Percentiles rank a stretch among this genome's conserved stretches.
phyloP scores from a whole-genome alignment of 2,888 invertebrate genomes.

The Drosophila leonis region DNA sequence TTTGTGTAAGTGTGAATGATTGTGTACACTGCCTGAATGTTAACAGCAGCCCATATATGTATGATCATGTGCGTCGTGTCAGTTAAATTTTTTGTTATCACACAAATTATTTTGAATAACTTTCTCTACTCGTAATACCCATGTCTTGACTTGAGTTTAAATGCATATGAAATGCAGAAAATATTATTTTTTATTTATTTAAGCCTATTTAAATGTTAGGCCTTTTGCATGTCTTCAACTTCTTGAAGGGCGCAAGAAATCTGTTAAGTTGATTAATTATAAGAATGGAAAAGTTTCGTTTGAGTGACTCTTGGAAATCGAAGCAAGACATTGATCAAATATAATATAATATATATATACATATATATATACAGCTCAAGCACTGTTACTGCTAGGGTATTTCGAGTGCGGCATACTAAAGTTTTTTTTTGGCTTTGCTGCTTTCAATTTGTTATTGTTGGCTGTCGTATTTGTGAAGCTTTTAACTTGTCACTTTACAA shows the following conservation, averaged over 20 bases:
- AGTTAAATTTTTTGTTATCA: constrained; percentile 31
- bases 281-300: not conserved
- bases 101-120: not conserved
- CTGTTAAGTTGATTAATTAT: too few relatives aligned
- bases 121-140: constrained; percentile 2
- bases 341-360: not conserved
- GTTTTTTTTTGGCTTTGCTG: not conserved
- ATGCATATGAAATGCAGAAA: too few relatives aligned
- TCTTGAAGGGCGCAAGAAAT: not conserved
- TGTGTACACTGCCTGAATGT: constrained; percentile 31
- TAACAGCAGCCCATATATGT: constrained; percentile 19
- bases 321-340: too few relatives aligned
- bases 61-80: constrained; percentile 40
- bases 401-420: constrained; percentile 25
- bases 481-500: constrained; percentile 45
- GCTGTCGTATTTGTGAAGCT: constrained; percentile 50
- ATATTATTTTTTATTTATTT: not conserved
- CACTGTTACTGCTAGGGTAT: constrained; percentile 30
- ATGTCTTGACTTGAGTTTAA: not conserved
- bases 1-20: constrained; percentile 32
- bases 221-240: not conserved
- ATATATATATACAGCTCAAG: not conserved
- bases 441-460: constrained; percentile 24
- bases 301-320: not conserved
- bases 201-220: not conserved